A percentile compares a stretch with the other conserved stretches of the same genome.
These are phyloP conservation scores for Pseudomugil tenellus DNA, from an alignment of 2,797 vertebrate genomes.

Conservation along the genomic window DNA sequence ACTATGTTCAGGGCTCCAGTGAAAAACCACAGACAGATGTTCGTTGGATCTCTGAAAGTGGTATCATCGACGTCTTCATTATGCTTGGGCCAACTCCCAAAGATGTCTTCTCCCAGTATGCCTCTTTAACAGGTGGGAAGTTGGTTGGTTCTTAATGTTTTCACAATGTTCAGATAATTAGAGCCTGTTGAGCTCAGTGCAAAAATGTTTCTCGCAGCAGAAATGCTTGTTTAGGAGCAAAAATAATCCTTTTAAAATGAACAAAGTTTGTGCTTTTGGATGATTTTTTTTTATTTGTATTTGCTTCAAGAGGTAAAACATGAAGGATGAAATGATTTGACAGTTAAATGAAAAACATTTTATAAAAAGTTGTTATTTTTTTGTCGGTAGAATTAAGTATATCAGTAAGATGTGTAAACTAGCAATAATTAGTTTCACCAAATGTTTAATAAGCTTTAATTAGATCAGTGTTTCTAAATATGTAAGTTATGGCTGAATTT, in stretches of 20 bases:
- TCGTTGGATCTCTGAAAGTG: constrained; percentile 95
- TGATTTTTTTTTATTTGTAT: background rate
- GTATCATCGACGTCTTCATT: constrained; percentile 91
- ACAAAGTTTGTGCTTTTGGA: no score
- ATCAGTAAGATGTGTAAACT: no score
- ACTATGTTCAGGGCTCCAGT: constrained; percentile 89
- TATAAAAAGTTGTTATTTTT: no score
- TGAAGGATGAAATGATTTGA: background rate
- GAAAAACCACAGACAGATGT: constrained; percentile 93
- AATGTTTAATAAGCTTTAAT: no score
- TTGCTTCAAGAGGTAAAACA: background rate
- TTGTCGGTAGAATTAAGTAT: no score
- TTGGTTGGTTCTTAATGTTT: background rate
- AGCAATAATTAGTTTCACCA: no score
- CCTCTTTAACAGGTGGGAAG: constrained; percentile 87
- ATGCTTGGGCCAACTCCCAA: constrained; percentile 87
- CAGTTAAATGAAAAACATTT: no score
- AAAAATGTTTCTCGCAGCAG: background rate
- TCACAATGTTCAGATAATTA: background rate
- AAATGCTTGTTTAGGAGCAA: background rate
- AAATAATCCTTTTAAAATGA: no score
- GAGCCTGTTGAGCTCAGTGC: no score
- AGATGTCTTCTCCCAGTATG: constrained; percentile 88
- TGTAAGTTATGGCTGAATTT: background rate
- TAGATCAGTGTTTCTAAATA: background rate